Conservation (phyloP, 1,140 invertebrate species). For the Laodelphax striatellus region DNA sequence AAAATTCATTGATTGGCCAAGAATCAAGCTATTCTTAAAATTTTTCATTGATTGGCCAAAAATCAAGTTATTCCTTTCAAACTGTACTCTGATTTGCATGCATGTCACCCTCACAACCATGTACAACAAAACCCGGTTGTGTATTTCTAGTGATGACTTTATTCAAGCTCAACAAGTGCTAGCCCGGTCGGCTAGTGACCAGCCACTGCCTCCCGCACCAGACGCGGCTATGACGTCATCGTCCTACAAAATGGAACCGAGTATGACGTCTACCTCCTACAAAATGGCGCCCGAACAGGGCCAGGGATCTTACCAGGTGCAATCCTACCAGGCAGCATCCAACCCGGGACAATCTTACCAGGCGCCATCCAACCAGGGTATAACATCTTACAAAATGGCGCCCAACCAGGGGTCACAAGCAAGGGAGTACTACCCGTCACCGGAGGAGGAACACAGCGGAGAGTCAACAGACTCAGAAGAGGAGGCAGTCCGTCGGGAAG, state of each 20-base stretch:
- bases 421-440: neutral
- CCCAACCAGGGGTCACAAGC: neutral
- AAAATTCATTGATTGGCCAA: too few species aligned
- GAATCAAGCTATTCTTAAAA: too few species aligned
- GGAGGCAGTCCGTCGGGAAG: constrained; percentile 9
- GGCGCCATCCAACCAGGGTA: constrained; percentile 6
- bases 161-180: constrained; percentile 86
- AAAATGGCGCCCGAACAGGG: neutral
- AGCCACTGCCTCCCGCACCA: constrained; percentile 45
- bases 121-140: too few species aligned
- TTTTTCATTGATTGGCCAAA: too few species aligned
- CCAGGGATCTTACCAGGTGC: too few species aligned
- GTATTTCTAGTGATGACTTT: constrained; percentile 80
- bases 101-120: too few species aligned
- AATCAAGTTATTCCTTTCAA: too few species aligned
- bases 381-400: constrained; percentile 1
- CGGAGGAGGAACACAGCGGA: neutral
- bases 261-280: too few species aligned
- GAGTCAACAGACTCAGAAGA: constrained; percentile 9
- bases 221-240: neutral
- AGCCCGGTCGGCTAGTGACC: constrained; percentile 84
- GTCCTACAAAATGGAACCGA: too few species aligned
- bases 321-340: too few species aligned
- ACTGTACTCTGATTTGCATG: too few species aligned
- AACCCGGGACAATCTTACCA: too few species aligned